Base-by-base conservation (phyloP, 2,797 vertebrate genomes). In the Alca torda region DNA sequence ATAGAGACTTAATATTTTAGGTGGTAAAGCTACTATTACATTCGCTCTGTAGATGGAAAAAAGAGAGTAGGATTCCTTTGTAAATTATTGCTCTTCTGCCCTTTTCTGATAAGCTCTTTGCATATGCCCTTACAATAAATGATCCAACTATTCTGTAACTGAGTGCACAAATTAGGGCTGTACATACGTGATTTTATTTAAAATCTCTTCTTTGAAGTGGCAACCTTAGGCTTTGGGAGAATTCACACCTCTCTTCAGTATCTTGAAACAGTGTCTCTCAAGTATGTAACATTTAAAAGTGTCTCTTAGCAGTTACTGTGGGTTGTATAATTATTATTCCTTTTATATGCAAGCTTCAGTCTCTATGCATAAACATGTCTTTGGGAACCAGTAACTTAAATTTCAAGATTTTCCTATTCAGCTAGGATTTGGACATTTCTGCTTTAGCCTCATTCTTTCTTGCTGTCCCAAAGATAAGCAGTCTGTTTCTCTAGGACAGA, bases 41-140 rank as follows among this genome's bases (percentile, higher is more conserved):
- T 87, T 87, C 0, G 0, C 46, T 82, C 56, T 89, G 31, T 80
- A 80, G 72, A 56, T 53, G 26, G 45, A 56, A 91, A 87, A 91
- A 90, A 80, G 9, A 19, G 11, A 72, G 57, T 70, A 89, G 16
- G 25, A 85, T 94, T 93, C 65, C 46, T 92, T 80, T 75, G 59
- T 95, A 78, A 91, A 76, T 90, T 74, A 54, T 25, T 93, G 53
- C 92, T 89, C 78, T 87, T 89, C 88, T 96, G 84, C 86, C 86
- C 81, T 94, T 91, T 93, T 63, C 57, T 78, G 60, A 72, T 96
- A 84, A 92, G 81, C 76, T 85, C 54, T 85, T 90, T 94, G 75
- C 75, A 51, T 89, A 93, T 0, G 0, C 46, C 68, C 46, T 91
- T 89, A 65, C 17, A 85, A 23, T 77, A 83, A 91, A 50, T 61